phyloP scores from a whole-genome alignment of 2,113 vertebrate genomes.

The Indicator maculatus region DNA sequence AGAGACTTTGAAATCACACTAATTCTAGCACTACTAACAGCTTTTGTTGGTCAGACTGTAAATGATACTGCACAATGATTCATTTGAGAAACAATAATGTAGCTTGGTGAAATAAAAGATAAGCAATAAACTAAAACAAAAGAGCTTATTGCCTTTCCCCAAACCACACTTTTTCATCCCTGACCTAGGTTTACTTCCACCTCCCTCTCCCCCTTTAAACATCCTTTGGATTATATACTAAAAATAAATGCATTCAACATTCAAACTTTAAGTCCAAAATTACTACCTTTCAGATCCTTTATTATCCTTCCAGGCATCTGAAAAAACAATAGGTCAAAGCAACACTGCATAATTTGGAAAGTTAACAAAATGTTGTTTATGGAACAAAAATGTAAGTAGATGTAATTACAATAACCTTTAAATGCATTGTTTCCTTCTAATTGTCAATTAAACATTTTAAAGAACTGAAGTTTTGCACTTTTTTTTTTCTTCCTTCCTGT shows the following conservation, averaged over 20 bases:
- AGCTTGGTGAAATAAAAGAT: conserved; percentile 19
- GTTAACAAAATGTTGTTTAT: conserved; percentile 66
- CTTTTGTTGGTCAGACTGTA: conserved; percentile 20
- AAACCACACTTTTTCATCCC: conserved; percentile 51
- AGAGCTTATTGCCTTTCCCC: conserved; percentile 8
- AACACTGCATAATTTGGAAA: conserved; percentile 64
- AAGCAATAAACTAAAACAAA: conserved; percentile 25
- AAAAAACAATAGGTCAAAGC: conserved; percentile 62
- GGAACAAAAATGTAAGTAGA: conserved; percentile 57
- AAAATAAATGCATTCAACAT: conserved; percentile 61
- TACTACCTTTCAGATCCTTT: conserved; percentile 69
- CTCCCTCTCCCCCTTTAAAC: background rate
- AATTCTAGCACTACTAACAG: conserved; percentile 10
- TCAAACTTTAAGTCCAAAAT: conserved; percentile 68
- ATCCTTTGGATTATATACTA: conserved; percentile 44
- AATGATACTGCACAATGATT: conserved; percentile 15
- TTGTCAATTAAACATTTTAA: conserved; percentile 51
- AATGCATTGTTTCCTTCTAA: background rate
- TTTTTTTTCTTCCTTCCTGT: background rate
- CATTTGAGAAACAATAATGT: conserved; percentile 14
- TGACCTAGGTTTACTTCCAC: conserved; percentile 22
- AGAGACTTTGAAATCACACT: background rate
- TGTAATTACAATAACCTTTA: conserved; percentile 65
- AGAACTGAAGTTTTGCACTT: background rate
- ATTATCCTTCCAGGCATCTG: conserved; percentile 63